Evolutionary conservation across 2,888 invertebrate genomes (phyloP).

Genomic region (Lacanobia oleracea): DNA sequence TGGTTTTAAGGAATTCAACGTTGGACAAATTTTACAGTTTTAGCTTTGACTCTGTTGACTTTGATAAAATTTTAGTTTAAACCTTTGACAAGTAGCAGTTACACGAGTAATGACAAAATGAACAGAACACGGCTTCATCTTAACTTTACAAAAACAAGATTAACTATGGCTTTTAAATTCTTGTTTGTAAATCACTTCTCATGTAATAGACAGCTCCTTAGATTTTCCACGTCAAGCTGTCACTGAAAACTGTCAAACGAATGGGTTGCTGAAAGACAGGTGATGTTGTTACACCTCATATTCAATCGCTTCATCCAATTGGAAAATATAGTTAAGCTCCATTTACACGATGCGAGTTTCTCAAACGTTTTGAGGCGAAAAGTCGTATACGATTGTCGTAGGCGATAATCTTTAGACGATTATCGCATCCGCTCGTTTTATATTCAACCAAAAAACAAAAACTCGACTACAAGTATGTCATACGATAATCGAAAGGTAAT

Average conservation of each 20-base stretch:
- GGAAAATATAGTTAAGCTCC: background rate
- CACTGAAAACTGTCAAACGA: background rate
- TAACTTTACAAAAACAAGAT: constrained; percentile 5
- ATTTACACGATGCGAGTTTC: no score
- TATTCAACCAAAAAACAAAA: no score
- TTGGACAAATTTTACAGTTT: constrained; percentile 46
- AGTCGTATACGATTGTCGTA: no score
- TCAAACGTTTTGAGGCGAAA: no score
- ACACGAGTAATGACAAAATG: background rate
- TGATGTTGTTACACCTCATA: background rate
- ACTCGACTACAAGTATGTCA: no score
- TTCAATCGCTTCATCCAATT: background rate
- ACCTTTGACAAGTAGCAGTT: constrained; percentile 27
- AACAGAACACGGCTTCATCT: background rate
- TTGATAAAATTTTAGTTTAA: constrained; percentile 40
- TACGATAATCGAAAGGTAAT: no score
- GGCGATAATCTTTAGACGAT: no score
- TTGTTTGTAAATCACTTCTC: constrained; percentile 10
- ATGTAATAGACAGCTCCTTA: background rate
- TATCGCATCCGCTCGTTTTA: no score
- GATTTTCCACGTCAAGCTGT: constrained; percentile 5
- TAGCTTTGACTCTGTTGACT: constrained; percentile 41
- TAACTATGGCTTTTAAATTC: constrained; percentile 13
- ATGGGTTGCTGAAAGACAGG: background rate
- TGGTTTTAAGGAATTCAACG: constrained; percentile 51